Base-by-base conservation (phyloP, 2,797 vertebrate genomes). In the Garrulus glandarius region DNA sequence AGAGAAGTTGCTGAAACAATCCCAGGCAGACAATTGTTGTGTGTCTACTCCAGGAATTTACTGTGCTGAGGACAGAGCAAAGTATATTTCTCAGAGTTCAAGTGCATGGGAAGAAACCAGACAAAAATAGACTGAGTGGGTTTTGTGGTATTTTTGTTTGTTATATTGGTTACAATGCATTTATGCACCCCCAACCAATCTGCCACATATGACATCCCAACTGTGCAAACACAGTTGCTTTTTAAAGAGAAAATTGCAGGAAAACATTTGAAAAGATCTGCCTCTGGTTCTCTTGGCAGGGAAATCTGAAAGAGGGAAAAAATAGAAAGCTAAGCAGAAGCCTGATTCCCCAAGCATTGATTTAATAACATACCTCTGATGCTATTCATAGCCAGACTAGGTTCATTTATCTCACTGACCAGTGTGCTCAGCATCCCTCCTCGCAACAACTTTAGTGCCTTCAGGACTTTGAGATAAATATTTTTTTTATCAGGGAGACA, bases 371-470 rank as follows among this genome's bases (percentile, higher is more conserved):
- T 43, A 30, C 32, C 70, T 56, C 36, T 80, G 49, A 20, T 90
- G 34, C 49, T 82, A 61, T 41, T 87, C 49, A 30, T 44, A 70
- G 52, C 32, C 79, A 78, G 92, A 79, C 14, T 59, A 59, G 84
- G 26, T 67, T 96, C 81, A 79, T 97, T 96, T 92, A 87, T 93
- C 92, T 94, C 87, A 37, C 36, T 89, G 85, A 90, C 95, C 91
- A 80, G 32, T 44, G 52, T 67, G 56, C 15, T 78, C 75, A 65
- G 50, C 83, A 46, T 69, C 63, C 37, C 56, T 85, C 50, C 52
- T 75, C 44, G 30, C 70, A 79, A 60, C 43, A 70, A 39, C 19
- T 92, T 67, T 29, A 89, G 9, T 75, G 69, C 46, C 57, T 91
- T 70, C 41, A 84, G 70, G 44, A 75, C 92, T 93, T 78, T 57